Evolutionary conservation across 1,140 invertebrate genomes (phyloP), one percentile per base, ranked within the genome.

Genomic region (Drosophila nigromelanica): DNA sequence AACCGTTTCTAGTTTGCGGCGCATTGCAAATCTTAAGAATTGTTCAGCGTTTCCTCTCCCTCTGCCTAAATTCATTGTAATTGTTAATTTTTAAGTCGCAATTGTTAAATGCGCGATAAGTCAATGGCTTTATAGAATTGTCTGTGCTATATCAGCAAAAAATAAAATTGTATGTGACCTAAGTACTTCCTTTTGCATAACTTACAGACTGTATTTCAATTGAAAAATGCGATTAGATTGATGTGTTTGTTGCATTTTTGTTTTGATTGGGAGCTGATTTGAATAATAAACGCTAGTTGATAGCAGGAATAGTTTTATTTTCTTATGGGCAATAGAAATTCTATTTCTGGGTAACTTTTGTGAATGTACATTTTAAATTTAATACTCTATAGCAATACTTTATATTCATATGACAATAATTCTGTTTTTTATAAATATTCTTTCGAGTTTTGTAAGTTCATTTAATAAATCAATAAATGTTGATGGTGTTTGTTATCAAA

Each of bases 101-200:
- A 5, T 76, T 71, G 11, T 14, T 40, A 27, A 66, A 35, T 51
- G 14, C 4, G 12, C 42, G 62, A 60, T 71, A 45, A 62, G 37
- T 61, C 7, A 11, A 12, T 47, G 18, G 35, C 33, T 37, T 3
- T 37, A 33, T 30, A 33, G 24, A 15, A 27, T 39, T 27, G 27
- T 68, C 12, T 43, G n/a, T 55, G 27, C 56, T 37, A 27, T 51
- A 68, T 68, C 64, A 68, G 64, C 47, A 21, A 59, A 24, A 14
- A 30, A 37, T 30, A 40, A 27, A 50, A 33, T 12, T 33, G 3
- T 15, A 11, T 21, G 33, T 59, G 64, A 69, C 66, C 66, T 39
- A 40, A 39, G 12, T 40, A 61, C 48, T 69, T 69, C 56, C 66
- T 45, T 61, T 12, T 12, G 27, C 11, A 35, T 24, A n/a, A 15